Percentiles rank a stretch among this genome's conserved stretches.
phyloP scores from a whole-genome alignment of 2,888 invertebrate species.

The Pediacus dermestoides region DNA sequence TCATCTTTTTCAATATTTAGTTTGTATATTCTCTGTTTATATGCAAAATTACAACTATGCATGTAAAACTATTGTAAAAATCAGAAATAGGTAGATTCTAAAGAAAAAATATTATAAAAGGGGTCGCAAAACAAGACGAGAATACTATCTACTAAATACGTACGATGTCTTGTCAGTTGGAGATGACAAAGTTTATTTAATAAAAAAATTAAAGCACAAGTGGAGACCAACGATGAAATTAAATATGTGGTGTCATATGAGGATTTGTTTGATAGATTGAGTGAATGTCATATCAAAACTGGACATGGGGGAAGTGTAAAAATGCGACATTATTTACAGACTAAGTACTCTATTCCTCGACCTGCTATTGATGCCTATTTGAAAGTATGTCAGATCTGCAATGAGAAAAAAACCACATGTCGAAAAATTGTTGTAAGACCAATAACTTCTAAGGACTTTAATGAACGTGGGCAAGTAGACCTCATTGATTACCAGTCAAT shows the following conservation, averaged over 20 bases:
- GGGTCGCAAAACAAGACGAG: neutral
- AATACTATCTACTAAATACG: slow-evolving; percentile 1
- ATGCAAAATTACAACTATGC: too few species aligned
- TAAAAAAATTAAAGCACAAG: neutral
- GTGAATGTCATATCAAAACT: neutral
- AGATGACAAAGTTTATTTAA: slow-evolving; percentile 1
- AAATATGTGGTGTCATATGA: slow-evolving; percentile 1
- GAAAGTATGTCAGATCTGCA: slow-evolving; percentile 15
- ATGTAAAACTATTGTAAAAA: too few species aligned
- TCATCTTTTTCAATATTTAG: too few species aligned
- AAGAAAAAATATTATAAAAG: neutral
- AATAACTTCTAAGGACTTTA: slow-evolving; percentile 18
- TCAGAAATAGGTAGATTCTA: too few species aligned
- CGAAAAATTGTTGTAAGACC: slow-evolving; percentile 16
- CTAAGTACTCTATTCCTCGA: slow-evolving; percentile 13
- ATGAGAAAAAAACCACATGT: slow-evolving; percentile 15
- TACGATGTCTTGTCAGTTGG: neutral
- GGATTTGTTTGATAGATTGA: slow-evolving; percentile 2
- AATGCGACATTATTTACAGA: slow-evolving; percentile 2
- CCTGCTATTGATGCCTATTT: slow-evolving; percentile 15
- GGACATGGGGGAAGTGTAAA: slow-evolving; percentile 4
- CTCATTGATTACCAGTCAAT: slow-evolving; percentile 18
- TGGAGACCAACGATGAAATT: too few species aligned
- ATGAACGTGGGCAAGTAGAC: slow-evolving; percentile 15
- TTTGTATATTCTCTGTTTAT: too few species aligned